phyloP scores from a whole-genome alignment of 2,888 invertebrate genomes.

The Biston stratarius region DNA sequence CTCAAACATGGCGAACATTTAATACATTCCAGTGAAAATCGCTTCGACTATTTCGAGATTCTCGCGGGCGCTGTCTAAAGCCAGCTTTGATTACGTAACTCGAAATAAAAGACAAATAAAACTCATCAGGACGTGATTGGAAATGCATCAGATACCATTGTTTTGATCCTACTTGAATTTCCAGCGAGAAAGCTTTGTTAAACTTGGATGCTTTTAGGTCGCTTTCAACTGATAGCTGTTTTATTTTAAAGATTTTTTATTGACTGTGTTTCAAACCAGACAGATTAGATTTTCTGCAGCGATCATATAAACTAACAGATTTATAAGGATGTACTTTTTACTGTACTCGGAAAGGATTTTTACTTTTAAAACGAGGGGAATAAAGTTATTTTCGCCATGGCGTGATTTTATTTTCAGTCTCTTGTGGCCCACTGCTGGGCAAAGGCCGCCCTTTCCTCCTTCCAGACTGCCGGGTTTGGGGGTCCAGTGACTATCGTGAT shows the following conservation, averaged over 20 bases:
- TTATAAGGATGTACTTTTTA: neutral
- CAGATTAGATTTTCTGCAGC: neutral
- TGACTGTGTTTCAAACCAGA: conserved; percentile 6
- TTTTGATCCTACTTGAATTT: conserved; percentile 36
- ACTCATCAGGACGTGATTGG: conserved; percentile 32
- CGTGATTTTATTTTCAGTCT: too few relatives aligned
- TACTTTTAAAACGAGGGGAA: too few relatives aligned
- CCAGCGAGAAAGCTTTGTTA: conserved; percentile 31
- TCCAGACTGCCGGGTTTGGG: too few relatives aligned
- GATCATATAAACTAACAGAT: neutral
- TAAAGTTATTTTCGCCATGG: too few relatives aligned
- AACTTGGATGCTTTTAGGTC: conserved; percentile 17
- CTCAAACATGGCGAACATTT: conserved; percentile 47
- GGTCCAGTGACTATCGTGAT: too few relatives aligned
- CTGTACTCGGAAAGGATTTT: neutral
- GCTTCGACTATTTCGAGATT: conserved; percentile 57
- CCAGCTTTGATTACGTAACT: conserved; percentile 41
- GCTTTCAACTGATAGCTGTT: conserved; percentile 30
- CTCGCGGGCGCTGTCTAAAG: conserved; percentile 42
- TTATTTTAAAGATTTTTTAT: conserved; percentile 20
- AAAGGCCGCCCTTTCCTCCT: too few relatives aligned
- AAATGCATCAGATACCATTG: conserved; percentile 35
- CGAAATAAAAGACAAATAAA: conserved; percentile 34
- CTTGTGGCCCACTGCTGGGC: too few relatives aligned
- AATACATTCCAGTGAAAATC: conserved; percentile 59